Evolutionary conservation across 2,113 vertebrate genomes (phyloP).

Genomic region (Hippocampus mohnikei): DNA sequence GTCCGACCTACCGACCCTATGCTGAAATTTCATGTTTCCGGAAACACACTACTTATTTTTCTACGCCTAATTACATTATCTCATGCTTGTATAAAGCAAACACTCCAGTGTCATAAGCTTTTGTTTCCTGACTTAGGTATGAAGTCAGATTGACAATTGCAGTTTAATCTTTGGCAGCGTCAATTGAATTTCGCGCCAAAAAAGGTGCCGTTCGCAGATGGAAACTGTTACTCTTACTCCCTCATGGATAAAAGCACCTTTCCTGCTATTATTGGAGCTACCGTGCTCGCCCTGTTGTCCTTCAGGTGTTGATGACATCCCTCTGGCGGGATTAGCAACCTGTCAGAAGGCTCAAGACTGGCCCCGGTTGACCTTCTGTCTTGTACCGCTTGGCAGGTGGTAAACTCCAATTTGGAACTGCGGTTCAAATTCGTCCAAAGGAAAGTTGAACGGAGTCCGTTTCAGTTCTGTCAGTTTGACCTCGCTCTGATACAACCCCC

Average conservation of each 20-base stretch:
- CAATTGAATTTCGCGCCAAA: not conserved
- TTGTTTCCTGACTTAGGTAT: not conserved
- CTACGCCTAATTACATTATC: too few relatives aligned
- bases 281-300: constrained; percentile 39
- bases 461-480: too few relatives aligned
- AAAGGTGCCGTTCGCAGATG: not conserved
- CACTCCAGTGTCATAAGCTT: not conserved
- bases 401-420: too few relatives aligned
- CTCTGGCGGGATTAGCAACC: constrained; percentile 58
- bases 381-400: constrained; percentile 34
- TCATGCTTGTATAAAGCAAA: not conserved
- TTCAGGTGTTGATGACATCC: constrained; percentile 57
- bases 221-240: not conserved
- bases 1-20: too few relatives aligned
- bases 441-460: too few relatives aligned
- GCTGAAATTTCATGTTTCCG: too few relatives aligned
- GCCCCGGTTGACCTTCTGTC: constrained; percentile 34
- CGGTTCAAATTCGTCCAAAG: too few relatives aligned
- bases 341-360: constrained; percentile 43
- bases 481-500: too few relatives aligned
- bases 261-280: not conserved
- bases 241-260: constrained; percentile 11
- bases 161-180: not conserved
- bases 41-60: too few relatives aligned
- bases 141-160: not conserved